Evolutionary conservation across 2,888 invertebrate genomes (phyloP).

Genomic region (Pristionchus fissidentatus): DNA sequence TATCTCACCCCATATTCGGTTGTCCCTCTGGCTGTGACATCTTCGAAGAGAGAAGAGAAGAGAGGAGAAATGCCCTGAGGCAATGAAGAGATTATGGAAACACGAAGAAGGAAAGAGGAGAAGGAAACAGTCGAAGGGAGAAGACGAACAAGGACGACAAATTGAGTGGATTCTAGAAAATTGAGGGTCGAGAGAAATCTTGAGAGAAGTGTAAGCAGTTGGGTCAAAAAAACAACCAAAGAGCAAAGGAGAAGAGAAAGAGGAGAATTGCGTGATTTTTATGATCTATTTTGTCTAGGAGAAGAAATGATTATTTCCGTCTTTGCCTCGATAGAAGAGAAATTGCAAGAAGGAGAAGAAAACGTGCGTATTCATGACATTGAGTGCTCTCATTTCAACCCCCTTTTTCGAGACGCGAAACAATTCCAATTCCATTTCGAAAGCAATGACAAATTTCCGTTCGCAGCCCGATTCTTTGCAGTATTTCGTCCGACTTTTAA

Average conservation of each 20-base stretch:
- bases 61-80: background rate
- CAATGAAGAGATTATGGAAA: constrained; percentile 16
- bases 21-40: constrained; percentile 23
- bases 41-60: background rate
- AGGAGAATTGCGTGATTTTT: background rate
- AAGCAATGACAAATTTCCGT: constrained; percentile 4
- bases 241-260: background rate
- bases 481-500: too few relatives aligned
- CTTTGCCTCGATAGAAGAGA: background rate
- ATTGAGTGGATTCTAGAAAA: background rate
- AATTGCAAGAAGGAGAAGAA: background rate
- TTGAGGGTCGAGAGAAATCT: background rate
- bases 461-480: too few relatives aligned
- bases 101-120: background rate
- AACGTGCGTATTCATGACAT: background rate
- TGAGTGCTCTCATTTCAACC: constrained; percentile 35
- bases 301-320: constrained; percentile 10
- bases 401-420: constrained; percentile 11
- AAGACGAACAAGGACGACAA: background rate
- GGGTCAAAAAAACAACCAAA: background rate
- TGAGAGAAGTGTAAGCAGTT: background rate
- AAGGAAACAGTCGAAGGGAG: background rate
- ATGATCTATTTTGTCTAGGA: background rate
- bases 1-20: constrained; percentile 30
- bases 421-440: constrained; percentile 35